Evolutionary conservation across 2,797 vertebrate genomes (phyloP).

Genomic region (Gallinago nigripennis): DNA sequence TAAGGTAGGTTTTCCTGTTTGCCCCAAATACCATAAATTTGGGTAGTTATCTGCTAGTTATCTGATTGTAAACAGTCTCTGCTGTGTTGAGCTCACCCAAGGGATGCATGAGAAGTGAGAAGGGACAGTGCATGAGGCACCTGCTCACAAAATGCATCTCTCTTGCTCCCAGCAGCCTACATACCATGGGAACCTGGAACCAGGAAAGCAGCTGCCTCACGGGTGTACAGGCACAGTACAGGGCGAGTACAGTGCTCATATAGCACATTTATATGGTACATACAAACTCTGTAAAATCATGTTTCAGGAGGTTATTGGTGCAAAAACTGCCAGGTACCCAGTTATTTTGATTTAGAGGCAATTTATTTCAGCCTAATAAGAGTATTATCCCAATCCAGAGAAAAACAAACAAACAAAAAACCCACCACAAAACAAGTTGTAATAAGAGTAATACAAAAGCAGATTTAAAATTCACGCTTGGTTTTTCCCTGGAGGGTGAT

Average conservation of each 20-base stretch:
- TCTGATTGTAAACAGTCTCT: not conserved
- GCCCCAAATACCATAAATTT: not conserved
- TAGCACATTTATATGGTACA: not conserved
- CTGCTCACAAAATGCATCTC: not conserved
- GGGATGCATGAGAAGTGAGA: not conserved
- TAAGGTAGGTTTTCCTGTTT: not conserved
- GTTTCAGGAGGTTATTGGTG: not conserved
- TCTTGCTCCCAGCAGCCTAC: not conserved
- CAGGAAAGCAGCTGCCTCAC: not conserved
- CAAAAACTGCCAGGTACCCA: not conserved
- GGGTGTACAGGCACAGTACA: accelerated
- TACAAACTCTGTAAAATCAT: not conserved
- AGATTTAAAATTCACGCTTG: not conserved
- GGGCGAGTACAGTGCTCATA: not conserved
- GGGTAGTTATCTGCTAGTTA: not conserved
- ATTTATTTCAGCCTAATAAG: not conserved
- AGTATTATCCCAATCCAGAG: not conserved
- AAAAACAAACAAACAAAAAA: not conserved
- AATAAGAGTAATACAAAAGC: not conserved
- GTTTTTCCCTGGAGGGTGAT: not conserved
- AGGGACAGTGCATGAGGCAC: not conserved
- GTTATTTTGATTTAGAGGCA: not conserved
- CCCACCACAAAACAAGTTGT: too few species aligned
- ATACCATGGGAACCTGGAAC: not conserved
- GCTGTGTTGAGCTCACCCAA: not conserved